Evolutionary conservation across 1,140 invertebrate genomes (phyloP), one percentile per base, ranked within the genome.

Genomic region (Gryllus bimaculatus): DNA sequence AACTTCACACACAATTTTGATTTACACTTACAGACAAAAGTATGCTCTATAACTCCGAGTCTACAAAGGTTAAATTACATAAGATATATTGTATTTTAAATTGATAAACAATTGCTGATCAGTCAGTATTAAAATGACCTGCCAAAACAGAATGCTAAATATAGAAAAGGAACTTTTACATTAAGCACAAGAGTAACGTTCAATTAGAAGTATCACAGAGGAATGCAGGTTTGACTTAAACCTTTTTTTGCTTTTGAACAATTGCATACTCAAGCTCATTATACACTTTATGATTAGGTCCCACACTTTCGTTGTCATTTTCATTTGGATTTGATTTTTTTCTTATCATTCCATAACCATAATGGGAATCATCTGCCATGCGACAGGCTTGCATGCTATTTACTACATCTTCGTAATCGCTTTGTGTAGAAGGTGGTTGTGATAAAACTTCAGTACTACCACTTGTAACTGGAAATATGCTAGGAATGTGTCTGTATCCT

Each of bases 211-310:
- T 66, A 66, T 66, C 54, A 66, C 54, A 66, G 54, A 18, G 3
- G 18, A 66, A 66, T 66, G 0, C 54, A 66, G 18, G 18, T 66
- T 10, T 13, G 18, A 74, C 78, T 77, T 87, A 93, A 84, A 93
- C 92, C 86, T 90, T 88, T 89, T 94, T 94, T 85, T 93, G 90
- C 84, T 94, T 94, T 82, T 92, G 93, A 74, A 95, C 90, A 82
- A 94, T 90, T 75, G 93, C 93, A 86, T 94, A 95, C 83, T 93
- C 91, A 77, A 90, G 90, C 78, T 93, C 90, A 86, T 94, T 94
- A 81, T 91, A 92, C 82, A 89, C 89, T 82, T 90, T 90, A 83
- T 93, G 91, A 82, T 89, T 89, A 12, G 90, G 85, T 79, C 87
- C 87, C 78, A 86, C 79, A 75, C 86, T 85, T 10, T 66, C 54